Percentiles rank a stretch among this genome's conserved stretches.
Evolutionary conservation across 2,113 vertebrate species (phyloP).

Genomic region (Ciconia stormi): DNA sequence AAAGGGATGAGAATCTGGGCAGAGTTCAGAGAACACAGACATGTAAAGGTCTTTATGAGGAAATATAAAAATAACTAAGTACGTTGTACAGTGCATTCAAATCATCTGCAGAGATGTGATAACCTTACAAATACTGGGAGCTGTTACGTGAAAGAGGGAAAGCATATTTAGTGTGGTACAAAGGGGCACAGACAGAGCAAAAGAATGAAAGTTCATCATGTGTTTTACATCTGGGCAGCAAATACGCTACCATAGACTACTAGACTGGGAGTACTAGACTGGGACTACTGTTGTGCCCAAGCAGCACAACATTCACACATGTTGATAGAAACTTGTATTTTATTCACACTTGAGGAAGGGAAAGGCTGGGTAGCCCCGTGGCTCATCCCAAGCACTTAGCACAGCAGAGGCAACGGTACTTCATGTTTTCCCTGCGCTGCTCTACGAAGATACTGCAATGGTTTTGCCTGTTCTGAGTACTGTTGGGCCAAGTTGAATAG

Average conservation of each 20-base stretch:
- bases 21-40: slow-evolving; percentile 63
- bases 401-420: neutral
- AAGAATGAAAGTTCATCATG: neutral
- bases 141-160: neutral
- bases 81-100: neutral
- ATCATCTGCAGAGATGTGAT: neutral
- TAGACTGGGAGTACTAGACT: neutral
- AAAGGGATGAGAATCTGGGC: slow-evolving; percentile 46
- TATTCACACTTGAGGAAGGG: neutral
- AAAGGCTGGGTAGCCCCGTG: neutral
- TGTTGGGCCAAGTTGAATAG: neutral
- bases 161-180: neutral
- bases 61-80: slow-evolving; percentile 55
- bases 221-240: neutral
- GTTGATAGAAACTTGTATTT: neutral
- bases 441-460: neutral
- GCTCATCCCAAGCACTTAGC: rapidly evolving
- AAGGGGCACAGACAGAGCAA: neutral
- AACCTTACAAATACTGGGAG: neutral
- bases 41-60: slow-evolving; percentile 12
- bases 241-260: neutral
- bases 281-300: neutral
- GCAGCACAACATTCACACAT: neutral
- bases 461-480: neutral
- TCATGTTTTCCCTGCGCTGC: neutral